These are phyloP conservation scores for Cephus cinctus DNA, from an alignment of 1,140 invertebrate genomes.

Conservation along the genomic window DNA sequence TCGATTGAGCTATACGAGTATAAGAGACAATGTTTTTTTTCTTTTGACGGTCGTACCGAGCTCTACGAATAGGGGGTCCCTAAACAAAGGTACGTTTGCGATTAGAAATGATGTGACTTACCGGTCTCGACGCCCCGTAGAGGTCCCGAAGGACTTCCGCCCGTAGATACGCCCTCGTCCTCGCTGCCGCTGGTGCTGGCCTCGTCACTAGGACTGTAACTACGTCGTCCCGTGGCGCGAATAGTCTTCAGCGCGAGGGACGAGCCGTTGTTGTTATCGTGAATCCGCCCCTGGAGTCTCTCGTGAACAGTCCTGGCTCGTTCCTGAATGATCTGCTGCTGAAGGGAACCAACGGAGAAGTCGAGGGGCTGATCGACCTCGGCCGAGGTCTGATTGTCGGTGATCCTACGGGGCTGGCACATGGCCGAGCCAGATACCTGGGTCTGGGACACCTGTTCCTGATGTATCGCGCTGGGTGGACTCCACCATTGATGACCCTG, in stretches of 20 bases:
- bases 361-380: conserved; percentile 52
- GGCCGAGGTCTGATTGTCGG: conserved; percentile 22
- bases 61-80: no score
- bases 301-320: conserved; percentile 41
- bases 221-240: conserved; percentile 34
- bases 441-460: conserved; percentile 36
- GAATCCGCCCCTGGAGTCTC: conserved; percentile 33
- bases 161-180: conserved; percentile 52
- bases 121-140: conserved; percentile 46
- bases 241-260: conserved; percentile 29
- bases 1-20: no score
- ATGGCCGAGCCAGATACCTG: no score
- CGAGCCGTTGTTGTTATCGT: conserved; percentile 51
- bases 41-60: no score
- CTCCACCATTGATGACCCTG: conserved; percentile 53
- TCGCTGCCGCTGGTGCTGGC: conserved; percentile 47
- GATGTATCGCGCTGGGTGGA: conserved; percentile 29
- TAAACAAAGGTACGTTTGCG: no score
- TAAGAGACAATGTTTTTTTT: no score
- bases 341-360: conserved; percentile 51
- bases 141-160: conserved; percentile 48
- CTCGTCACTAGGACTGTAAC: conserved; percentile 51
- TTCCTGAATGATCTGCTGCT: conserved; percentile 42
- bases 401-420: no score
- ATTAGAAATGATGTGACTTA: conserved; percentile 33